These are phyloP conservation scores for Sitta carolinensis DNA, from an alignment of 2,797 vertebrate genomes.

Conservation along the genomic window DNA sequence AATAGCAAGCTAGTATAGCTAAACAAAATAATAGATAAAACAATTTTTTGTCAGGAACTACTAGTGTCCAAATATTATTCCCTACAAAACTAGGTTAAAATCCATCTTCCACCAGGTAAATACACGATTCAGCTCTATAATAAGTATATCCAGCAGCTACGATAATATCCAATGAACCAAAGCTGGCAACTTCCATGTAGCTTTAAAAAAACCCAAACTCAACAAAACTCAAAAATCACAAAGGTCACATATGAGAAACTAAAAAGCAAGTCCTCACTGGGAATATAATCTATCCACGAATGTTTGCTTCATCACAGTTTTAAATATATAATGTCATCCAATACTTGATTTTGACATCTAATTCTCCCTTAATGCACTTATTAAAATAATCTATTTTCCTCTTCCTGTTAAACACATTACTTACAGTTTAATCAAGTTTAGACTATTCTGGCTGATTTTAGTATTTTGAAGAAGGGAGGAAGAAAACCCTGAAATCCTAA, in stretches of 20 bases:
- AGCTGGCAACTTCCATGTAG: neutral
- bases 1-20: neutral
- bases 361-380: neutral
- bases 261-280: neutral
- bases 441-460: constrained; percentile 13
- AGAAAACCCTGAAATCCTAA: neutral
- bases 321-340: constrained; percentile 22
- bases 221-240: neutral
- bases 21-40: neutral
- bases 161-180: neutral
- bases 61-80: neutral
- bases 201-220: neutral
- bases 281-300: constrained; percentile 15
- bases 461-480: neutral
- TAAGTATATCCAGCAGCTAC: neutral
- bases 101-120: neutral
- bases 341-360: neutral
- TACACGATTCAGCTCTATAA: neutral
- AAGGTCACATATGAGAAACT: neutral
- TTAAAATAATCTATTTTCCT: constrained; percentile 50
- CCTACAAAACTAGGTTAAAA: neutral
- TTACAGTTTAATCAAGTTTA: constrained; percentile 35
- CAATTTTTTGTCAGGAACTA: neutral
- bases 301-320: constrained; percentile 6
- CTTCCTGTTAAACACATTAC: constrained; percentile 23